phyloP scores from a whole-genome alignment of 2,797 vertebrate genomes.

The Sebastes cheni region DNA sequence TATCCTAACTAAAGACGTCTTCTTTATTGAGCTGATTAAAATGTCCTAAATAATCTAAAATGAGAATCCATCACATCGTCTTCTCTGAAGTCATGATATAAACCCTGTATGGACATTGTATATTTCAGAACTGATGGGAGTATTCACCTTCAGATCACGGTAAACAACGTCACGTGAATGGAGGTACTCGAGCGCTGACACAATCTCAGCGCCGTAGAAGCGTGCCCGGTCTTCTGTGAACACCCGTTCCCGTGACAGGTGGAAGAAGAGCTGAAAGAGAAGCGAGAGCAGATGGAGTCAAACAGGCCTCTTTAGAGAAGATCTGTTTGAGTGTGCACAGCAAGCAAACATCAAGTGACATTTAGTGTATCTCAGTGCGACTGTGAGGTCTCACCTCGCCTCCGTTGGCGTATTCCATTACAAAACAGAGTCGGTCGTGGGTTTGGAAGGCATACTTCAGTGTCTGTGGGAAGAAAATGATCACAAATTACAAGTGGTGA shows the following conservation, averaged over 20 bases:
- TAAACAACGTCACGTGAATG: constrained; percentile 91
- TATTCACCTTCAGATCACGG: constrained; percentile 89
- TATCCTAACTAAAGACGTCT: background rate
- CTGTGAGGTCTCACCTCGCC: constrained; percentile 84
- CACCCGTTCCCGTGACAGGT: constrained; percentile 89
- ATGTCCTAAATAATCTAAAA: background rate
- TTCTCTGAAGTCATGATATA: background rate
- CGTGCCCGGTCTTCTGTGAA: constrained; percentile 91
- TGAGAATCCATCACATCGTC: background rate
- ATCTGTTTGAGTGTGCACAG: background rate
- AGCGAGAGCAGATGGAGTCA: background rate
- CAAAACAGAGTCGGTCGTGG: constrained; percentile 89
- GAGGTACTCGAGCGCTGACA: constrained; percentile 90
- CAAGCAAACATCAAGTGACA: background rate
- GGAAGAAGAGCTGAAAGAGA: constrained; percentile 85
- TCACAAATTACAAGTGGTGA: background rate
- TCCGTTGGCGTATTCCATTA: constrained; percentile 93
- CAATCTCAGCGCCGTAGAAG: constrained; percentile 90
- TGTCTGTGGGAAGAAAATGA: constrained; percentile 71
- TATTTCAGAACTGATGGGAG: background rate
- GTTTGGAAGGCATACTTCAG: constrained; percentile 93
- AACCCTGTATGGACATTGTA: background rate
- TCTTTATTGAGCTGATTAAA: background rate
- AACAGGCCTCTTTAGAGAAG: background rate
- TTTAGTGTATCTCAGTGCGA: background rate